Percentiles rank a stretch among this genome's conserved stretches.
Evolutionary conservation across 2,113 vertebrate species (phyloP).

Genomic region (Microtus richardsoni): DNA sequence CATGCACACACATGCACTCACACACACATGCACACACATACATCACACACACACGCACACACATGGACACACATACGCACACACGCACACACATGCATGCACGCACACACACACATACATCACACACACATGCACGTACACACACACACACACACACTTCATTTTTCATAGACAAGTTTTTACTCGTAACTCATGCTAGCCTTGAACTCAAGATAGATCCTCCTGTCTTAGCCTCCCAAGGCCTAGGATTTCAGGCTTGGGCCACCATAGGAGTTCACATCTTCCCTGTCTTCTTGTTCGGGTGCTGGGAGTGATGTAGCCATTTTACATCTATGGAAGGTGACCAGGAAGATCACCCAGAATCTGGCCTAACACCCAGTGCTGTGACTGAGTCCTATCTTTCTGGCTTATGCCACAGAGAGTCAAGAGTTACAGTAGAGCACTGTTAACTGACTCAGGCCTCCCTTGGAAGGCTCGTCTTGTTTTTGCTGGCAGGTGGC

Average conservation of each 20-base stretch:
- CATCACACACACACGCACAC: neutral
- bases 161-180: neutral
- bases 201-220: neutral
- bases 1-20: too few species aligned
- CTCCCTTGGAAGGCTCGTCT: neutral
- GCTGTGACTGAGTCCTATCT: accelerated
- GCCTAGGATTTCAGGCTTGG: neutral
- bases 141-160: neutral
- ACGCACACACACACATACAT: neutral
- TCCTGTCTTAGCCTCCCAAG: neutral
- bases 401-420: neutral
- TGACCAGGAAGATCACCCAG: neutral
- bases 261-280: too few species aligned
- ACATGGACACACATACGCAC: too few species aligned
- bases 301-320: neutral
- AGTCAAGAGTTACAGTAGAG: neutral
- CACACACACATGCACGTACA: too few species aligned
- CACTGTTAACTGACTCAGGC: neutral
- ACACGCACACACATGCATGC: neutral
- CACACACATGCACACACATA: too few species aligned
- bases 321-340: accelerated
- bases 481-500: neutral
- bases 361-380: neutral
- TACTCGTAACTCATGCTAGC: neutral
- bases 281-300: neutral